Evolutionary conservation across 2,888 invertebrate genomes (phyloP), one percentile per base, ranked within the genome.

Genomic region (Autographa gamma): DNA sequence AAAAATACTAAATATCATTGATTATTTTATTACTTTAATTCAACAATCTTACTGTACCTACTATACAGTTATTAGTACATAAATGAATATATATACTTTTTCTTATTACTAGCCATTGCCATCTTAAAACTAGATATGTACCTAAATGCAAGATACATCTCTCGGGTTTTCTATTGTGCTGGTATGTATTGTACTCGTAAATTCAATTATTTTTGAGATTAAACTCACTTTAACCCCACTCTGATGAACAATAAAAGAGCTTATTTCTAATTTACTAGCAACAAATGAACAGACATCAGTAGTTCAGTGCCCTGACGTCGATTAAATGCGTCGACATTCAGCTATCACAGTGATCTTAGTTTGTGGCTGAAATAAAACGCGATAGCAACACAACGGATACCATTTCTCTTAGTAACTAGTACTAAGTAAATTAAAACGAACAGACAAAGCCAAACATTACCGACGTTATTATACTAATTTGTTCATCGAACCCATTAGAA

Each of bases 391-490:
- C 60, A 61, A 19, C 58, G 18, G 25, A 56, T 25, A 19, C 9
- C 56, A 18, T 25, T 19, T 5, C 14, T 25, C 56, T 25, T 34
- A 2, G 59, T 62, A 64, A 71, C 43, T 54, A 5, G 31, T 19
- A 38, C 52, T 41, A 48, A 66, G 60, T 31, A 59, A 65, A 70
- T 43, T 3, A 66, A 9, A 3, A 63, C 2, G 58, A 60, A 34
- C 41, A 60, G 14, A 56, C 41, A 52, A 34, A 69, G 80, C 67
- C 9, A 70, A 74, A 66, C 63, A 59, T 59, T 69, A 31, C 62
- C 18, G 6, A 18, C 63, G 8, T 72, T 77, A 74, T 82, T 74
- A 69, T 63, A 48, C 61, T 56, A 70, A 75, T 74, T 60, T 74
- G 64, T 71, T 71, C 60, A 48, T 74, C 66, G 71, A 66, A 41